Evolutionary conservation across 2,888 invertebrate species (phyloP).

Genomic region (Xylophagus ater): DNA sequence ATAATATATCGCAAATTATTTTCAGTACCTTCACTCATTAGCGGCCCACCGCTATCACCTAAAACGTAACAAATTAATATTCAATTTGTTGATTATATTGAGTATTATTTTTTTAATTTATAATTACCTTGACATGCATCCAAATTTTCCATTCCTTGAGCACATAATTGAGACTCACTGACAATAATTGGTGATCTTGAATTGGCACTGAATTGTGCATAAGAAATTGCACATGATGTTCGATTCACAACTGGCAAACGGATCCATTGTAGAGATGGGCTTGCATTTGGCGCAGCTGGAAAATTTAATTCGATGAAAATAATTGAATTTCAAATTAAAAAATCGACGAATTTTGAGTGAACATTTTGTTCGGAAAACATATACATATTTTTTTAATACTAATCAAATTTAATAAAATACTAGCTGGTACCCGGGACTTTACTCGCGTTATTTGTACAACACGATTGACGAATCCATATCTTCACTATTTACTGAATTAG

Average conservation of each 20-base stretch:
- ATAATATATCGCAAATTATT: conserved; percentile 22
- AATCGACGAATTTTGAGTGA: too few relatives aligned
- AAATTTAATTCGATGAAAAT: too few relatives aligned
- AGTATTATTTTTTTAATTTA: neutral
- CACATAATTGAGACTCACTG: conserved; percentile 35
- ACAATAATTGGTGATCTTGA: conserved; percentile 37
- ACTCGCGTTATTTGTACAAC: too few relatives aligned
- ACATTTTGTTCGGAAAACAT: too few relatives aligned
- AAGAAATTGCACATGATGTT: conserved; percentile 34
- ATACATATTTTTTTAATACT: too few relatives aligned
- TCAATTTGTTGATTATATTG: neutral
- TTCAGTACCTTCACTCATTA: conserved; percentile 29
- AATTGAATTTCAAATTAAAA: too few relatives aligned
- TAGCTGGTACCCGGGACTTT: too few relatives aligned
- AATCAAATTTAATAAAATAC: too few relatives aligned
- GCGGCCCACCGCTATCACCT: conserved; percentile 38
- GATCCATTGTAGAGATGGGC: conserved; percentile 36
- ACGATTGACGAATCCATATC: too few relatives aligned
- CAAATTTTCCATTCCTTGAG: conserved; percentile 34
- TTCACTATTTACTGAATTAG: too few relatives aligned
- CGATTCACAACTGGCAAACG: conserved; percentile 38
- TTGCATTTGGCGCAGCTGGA: too few relatives aligned
- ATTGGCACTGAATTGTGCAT: conserved; percentile 36
- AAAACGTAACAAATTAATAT: neutral
- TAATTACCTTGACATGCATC: conserved; percentile 35